Percentiles rank a stretch among this genome's conserved stretches.
phyloP scores from a whole-genome alignment of 2,113 vertebrate species.

The Motacilla alba region DNA sequence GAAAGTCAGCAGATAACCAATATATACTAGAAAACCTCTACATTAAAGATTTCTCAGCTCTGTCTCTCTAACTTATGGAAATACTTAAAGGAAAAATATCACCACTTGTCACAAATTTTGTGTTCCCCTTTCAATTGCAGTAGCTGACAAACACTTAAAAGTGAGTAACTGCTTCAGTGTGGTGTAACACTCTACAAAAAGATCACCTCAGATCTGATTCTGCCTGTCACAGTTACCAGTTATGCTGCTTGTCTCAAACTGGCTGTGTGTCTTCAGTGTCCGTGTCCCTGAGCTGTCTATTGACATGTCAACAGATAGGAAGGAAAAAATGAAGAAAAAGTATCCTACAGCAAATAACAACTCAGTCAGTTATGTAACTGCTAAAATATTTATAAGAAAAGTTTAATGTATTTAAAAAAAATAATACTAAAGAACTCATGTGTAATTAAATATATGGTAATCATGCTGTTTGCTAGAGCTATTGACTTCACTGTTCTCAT shows the following conservation, averaged over 20 bases:
- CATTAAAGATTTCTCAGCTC: neutral
- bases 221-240: conserved; percentile 4
- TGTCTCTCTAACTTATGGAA: neutral
- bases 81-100: neutral
- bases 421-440: conserved; percentile 58
- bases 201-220: conserved; percentile 41
- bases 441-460: conserved; percentile 76
- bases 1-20: neutral
- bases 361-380: conserved; percentile 5
- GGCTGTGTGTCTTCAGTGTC: neutral
- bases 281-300: neutral
- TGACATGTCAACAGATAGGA: neutral
- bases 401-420: conserved; percentile 5
- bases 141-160: conserved; percentile 35
- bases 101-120: conserved; percentile 35
- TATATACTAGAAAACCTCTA: neutral
- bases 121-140: conserved; percentile 20
- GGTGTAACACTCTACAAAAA: neutral
- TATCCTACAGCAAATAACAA: conserved; percentile 3
- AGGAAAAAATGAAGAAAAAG: conserved; percentile 11
- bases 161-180: conserved; percentile 1
- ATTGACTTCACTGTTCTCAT: conserved; percentile 57
- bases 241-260: neutral
- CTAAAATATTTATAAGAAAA: conserved; percentile 67
- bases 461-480: conserved; percentile 64